Base-by-base conservation (phyloP, 2,797 vertebrate genomes). In the Pagetopsis macropterus region DNA sequence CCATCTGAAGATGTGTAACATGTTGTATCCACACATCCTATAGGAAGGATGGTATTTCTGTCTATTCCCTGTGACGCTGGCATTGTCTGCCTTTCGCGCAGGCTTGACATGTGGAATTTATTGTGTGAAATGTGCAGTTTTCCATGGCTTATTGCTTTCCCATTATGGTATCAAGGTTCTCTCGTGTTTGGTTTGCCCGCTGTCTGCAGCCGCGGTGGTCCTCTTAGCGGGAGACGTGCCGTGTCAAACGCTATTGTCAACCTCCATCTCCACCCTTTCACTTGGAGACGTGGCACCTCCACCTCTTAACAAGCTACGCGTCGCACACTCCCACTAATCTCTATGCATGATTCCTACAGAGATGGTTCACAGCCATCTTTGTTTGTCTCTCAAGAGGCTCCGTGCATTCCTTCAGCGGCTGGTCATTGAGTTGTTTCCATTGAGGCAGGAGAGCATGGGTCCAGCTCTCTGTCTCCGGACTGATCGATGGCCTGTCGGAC, bases 401-500 rank as follows among this genome's bases (percentile, higher is more conserved):
- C 2, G 11, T 27, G 72, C 92, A 94, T 94, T 93, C 91, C 91
- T 84, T 65, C 62, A 66, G 83, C 49, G 57, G 51, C 72, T 70
- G 85, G 78, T 87, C 88, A 87, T 84, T 87, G 85, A 88, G 62
- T 75, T 41, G 56, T 70, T 84, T 81, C 82, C 75, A 90, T 86
- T 81, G 81, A 76, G 85, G 79, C 21, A 15, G 83, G 84, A 79
- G 84, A 81, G 74, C 73, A 56, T 70, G 80, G 77, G 87, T 86
- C 70, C 87, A 70, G 83, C 80, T 84, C 82, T 77, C 43, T 81
- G 89, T 89, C 83, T 89, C 75, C 6, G 48, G 49, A 62, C 89
- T 94, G 93, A 94, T 91, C 90, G 91, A 94, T 92, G 91, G 76
- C 82, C 91, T 90, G 91, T 93, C 90, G 58, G 71, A 80, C 84